Base-by-base conservation (phyloP, 2,888 invertebrate genomes). In the Apamea crenata region DNA sequence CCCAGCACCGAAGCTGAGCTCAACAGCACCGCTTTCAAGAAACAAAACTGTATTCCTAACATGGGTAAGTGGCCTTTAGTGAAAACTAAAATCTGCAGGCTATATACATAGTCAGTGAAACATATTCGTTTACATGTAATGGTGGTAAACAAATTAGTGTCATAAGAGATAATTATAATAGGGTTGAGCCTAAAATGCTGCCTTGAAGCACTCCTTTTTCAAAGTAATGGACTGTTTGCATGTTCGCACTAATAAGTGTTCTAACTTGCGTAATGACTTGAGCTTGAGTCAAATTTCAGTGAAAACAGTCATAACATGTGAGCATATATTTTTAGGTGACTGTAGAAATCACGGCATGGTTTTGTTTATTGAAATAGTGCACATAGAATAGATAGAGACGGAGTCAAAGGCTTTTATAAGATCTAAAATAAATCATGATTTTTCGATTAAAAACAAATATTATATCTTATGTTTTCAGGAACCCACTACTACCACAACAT, bases 41-140 rank as follows among this genome's bases (percentile, higher is more conserved):
- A 94, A 82, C 95, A 95, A 85, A 95, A 95, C 87, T 95, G 95
- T 87, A 89, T 95, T 50, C 95, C 95, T 40, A 95, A 95, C 72
- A 95, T 95, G 95, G 95, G 95, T 95, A 80, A 88, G 89, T 79
- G 8, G 36, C 1, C 50, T n/a, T 32, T 3, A 21, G 5, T 25
- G n/a, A 10, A 82, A n/a, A 14, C 0, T 21, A 0, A 8, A 61
- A 66, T n/a, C 3, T 1, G 16, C 12, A 16, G 10, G n/a, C 4
- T 29, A 29, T 8, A n/a, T n/a, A n/a, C n/a, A 21, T 61, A 7
- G 10, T 4, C 16, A 36, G 21, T 6, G 1, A 40, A 56, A 47
- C 25, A 29, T 25, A 0, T 40, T 74, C 25, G 7, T 21, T 73
- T 44, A 21, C 3, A 10, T 25, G 12, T 18, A 18, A 21, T 25